Base-by-base conservation (phyloP, 1,140 invertebrate species). In the Drusus annulatus region DNA sequence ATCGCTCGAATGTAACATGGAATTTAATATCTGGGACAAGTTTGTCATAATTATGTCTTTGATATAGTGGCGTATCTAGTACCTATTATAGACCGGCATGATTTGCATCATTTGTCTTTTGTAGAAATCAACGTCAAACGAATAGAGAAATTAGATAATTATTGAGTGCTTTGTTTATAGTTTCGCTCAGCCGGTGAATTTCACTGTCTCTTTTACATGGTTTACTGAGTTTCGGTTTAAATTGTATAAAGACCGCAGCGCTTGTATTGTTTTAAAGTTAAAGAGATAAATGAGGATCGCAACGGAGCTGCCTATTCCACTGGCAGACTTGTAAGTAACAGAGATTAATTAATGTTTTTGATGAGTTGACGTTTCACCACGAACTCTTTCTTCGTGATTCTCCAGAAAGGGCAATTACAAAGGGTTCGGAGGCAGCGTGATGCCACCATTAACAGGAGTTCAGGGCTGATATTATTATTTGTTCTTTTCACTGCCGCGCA, bases 341-440 rank as follows among this genome's bases (percentile, higher is more conserved):
- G 23, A 63, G 60, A 63, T 63, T 21, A 63, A 63, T 63, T 21
- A 63, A 13, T 63, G 60, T 63, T 63, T 63, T 63, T 63, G 60
- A 63, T 23, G 60, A 63, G 17, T 63, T 63, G 60, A 63, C 60
- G 60, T 63, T 63, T 63, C 60, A 23, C 60, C 60, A 63, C 23
- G 60, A 63, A 28, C 60, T 63, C 19, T 63, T 63, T 23, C 60
- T 23, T 63, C 60, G 60, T 63, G 60, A 63, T 63, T 63, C 60
- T 63, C 60, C 13, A 45, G 23, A 63, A 17, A 63, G 28, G 23
- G 23, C 3, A 63, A 63, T 63, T 63, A 17, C 60, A 23, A 23
- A 63, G 60, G 60, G 60, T 63, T 56, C 5, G 54, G 23, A 63
- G 60, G 23, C 15, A 23, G 15, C 60, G 60, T 63, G 60, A 63